These are phyloP conservation scores for Melinopterus prodromus DNA, from an alignment of 2,888 invertebrate species.

Conservation along the genomic window DNA sequence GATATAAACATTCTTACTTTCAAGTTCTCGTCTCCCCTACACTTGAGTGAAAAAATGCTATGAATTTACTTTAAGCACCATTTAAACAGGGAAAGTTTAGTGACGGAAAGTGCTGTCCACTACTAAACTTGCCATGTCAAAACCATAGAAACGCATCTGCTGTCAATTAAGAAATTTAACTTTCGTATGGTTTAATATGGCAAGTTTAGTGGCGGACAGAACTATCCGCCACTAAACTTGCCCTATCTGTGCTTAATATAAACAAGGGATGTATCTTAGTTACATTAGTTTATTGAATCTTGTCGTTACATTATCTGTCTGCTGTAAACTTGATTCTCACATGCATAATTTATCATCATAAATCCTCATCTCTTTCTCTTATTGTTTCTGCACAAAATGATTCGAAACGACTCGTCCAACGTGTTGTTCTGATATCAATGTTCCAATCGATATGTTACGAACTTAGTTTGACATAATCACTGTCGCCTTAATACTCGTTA, in stretches of 20 bases:
- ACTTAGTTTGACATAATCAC: conserved; percentile 5
- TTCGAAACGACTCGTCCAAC: not conserved
- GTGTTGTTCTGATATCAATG: not conserved
- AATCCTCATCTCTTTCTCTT: not conserved
- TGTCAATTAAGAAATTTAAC: too few relatives aligned
- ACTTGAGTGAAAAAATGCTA: too few relatives aligned
- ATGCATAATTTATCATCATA: conserved; percentile 5
- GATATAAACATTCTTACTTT: too few relatives aligned
- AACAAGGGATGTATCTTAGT: conserved; percentile 10
- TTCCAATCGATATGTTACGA: not conserved
- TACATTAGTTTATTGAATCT: conserved; percentile 8
- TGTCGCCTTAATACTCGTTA: not conserved
- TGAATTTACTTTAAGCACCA: too few relatives aligned
- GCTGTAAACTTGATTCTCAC: not conserved
- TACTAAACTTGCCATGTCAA: too few relatives aligned
- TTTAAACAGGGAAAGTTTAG: too few relatives aligned
- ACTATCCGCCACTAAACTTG: too few relatives aligned
- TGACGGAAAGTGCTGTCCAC: too few relatives aligned
- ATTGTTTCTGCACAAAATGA: conserved; percentile 5
- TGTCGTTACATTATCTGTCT: not conserved
- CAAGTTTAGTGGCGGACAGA: too few relatives aligned
- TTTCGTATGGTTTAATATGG: too few relatives aligned
- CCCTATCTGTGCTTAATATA: not conserved
- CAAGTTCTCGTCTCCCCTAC: too few relatives aligned
- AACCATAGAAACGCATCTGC: too few relatives aligned